Percentiles rank a stretch among this genome's conserved stretches.
Evolutionary conservation across 2,888 invertebrate genomes (phyloP).

Genomic region (Leptinotarsa juncta): DNA sequence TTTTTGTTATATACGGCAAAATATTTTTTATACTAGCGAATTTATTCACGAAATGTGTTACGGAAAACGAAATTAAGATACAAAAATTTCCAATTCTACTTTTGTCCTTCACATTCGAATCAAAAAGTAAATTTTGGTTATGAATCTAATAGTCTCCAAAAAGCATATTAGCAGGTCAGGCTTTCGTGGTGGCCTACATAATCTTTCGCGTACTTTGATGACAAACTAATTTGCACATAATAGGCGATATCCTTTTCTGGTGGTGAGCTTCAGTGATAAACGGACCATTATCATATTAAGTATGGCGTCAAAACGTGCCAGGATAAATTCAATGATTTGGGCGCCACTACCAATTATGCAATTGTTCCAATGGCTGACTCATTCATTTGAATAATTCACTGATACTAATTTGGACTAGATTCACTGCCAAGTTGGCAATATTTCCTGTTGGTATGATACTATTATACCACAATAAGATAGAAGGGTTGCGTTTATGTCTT

Average conservation of each 20-base stretch:
- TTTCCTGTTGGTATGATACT: background rate
- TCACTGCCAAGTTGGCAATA: background rate
- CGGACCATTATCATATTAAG: constrained; percentile 47
- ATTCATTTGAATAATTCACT: constrained; percentile 39
- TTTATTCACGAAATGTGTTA: too few relatives aligned
- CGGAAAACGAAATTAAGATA: too few relatives aligned
- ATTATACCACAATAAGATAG: too few relatives aligned
- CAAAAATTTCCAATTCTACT: background rate
- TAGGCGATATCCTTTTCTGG: constrained; percentile 48
- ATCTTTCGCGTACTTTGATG: constrained; percentile 25
- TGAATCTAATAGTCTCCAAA: constrained; percentile 3
- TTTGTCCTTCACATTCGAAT: background rate
- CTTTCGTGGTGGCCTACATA: constrained; percentile 25
- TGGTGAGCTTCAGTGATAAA: constrained; percentile 43
- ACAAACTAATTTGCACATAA: constrained; percentile 40
- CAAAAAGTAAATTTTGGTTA: background rate
- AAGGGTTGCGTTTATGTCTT: too few relatives aligned
- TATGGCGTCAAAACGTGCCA: constrained; percentile 44
- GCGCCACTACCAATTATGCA: constrained; percentile 49
- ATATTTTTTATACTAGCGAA: too few relatives aligned
- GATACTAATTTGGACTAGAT: constrained; percentile 32
- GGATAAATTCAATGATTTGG: constrained; percentile 45
- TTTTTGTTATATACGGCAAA: too few relatives aligned
- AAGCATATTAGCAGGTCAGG: background rate
- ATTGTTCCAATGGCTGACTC: constrained; percentile 46